Evolutionary conservation across 2,797 vertebrate genomes (phyloP).

Genomic region (Parotocinclus haroldoi): DNA sequence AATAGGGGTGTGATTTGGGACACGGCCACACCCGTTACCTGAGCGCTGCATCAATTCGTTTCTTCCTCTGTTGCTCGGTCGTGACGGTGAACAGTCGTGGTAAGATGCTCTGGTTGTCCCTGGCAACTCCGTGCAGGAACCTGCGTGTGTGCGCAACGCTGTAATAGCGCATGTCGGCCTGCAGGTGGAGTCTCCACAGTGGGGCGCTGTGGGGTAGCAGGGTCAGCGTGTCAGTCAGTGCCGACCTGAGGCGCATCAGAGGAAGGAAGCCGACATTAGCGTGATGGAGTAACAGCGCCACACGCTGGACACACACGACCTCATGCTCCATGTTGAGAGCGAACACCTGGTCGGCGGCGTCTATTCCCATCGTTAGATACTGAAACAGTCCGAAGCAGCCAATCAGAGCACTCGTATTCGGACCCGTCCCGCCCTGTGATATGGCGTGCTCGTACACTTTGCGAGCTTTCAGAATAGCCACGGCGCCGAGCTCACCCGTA

Average conservation of each 20-base stretch:
- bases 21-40: conserved; percentile 66
- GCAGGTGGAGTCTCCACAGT: conserved; percentile 84
- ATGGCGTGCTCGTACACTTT: conserved; percentile 78
- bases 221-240: conserved; percentile 72
- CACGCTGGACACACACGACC: conserved; percentile 75
- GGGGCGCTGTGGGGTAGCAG: conserved; percentile 72
- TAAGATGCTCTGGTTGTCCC: conserved; percentile 67
- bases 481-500: conserved; percentile 61
- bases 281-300: conserved; percentile 78
- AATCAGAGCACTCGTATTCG: conserved; percentile 61
- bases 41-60: conserved; percentile 78
- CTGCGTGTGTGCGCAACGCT: conserved; percentile 80
- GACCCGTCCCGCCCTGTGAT: background rate
- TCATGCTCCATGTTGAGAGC: conserved; percentile 70
- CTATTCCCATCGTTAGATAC: conserved; percentile 86
- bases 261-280: conserved; percentile 74
- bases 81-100: conserved; percentile 87
- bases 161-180: conserved; percentile 82
- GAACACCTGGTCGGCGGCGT: conserved; percentile 74
- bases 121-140: conserved; percentile 80
- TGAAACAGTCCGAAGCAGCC: conserved; percentile 89
- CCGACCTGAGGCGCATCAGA: conserved; percentile 76
- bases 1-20: too few species aligned
- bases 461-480: conserved; percentile 84
- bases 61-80: conserved; percentile 86